These are phyloP conservation scores for Ptychobarbus kaznakovi DNA, from an alignment of 2,797 vertebrate genomes.

Conservation along the genomic window DNA sequence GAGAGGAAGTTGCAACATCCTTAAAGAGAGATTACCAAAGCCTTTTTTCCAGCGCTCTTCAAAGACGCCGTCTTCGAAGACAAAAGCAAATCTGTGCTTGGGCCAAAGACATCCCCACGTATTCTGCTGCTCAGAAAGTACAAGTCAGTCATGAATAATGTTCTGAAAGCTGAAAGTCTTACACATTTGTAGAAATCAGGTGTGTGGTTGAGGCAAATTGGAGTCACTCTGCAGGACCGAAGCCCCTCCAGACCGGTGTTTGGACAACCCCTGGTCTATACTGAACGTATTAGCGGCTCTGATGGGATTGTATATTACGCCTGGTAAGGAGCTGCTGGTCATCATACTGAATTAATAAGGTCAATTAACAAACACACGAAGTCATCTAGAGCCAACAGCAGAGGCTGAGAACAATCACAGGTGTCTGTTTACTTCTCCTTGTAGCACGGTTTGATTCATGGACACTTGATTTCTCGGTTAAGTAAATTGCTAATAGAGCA, in stretches of 20 bases:
- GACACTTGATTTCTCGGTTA: constrained; percentile 14
- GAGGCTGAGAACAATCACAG: neutral
- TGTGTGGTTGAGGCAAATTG: too few relatives aligned
- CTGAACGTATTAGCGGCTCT: neutral
- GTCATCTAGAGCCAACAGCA: neutral
- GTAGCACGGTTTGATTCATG: constrained; percentile 24
- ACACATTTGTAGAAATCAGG: too few relatives aligned
- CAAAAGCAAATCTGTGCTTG: neutral
- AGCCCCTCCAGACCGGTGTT: too few relatives aligned
- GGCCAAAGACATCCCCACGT: neutral
- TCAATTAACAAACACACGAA: constrained; percentile 21
- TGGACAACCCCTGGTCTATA: too few relatives aligned
- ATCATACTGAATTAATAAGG: constrained; percentile 1
- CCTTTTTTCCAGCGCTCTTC: constrained; percentile 22
- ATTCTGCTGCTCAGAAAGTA: neutral
- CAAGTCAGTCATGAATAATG: neutral
- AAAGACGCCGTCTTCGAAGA: constrained; percentile 16
- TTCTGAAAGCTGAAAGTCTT: too few relatives aligned
- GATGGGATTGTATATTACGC: neutral
- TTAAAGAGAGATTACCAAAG: constrained; percentile 25
- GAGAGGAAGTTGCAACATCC: constrained; percentile 33
- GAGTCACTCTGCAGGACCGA: too few relatives aligned
- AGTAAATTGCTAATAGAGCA: constrained; percentile 39
- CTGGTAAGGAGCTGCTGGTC: neutral
- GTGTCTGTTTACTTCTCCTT: constrained; percentile 15